Evolutionary conservation across 2,113 vertebrate genomes (phyloP).

Genomic region (Antechinus flavipes): DNA sequence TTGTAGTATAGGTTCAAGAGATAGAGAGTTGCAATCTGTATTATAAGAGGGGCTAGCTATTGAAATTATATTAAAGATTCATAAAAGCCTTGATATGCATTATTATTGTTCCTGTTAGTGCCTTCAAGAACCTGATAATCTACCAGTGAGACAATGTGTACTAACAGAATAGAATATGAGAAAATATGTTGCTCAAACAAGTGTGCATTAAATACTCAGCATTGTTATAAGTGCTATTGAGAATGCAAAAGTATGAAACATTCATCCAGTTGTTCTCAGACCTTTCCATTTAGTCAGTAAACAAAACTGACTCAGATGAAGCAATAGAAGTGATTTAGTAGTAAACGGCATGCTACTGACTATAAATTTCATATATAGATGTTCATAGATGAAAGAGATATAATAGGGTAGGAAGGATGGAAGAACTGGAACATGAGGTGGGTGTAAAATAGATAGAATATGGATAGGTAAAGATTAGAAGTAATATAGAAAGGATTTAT

Average conservation of each 20-base stretch:
- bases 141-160: neutral
- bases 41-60: neutral
- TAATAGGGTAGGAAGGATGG: neutral
- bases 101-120: neutral
- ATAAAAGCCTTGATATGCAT: neutral
- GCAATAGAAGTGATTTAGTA: neutral
- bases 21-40: neutral
- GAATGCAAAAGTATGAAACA: neutral
- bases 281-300: neutral
- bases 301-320: neutral
- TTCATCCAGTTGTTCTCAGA: neutral
- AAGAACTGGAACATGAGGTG: neutral
- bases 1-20: neutral
- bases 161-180: neutral
- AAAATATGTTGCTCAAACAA: neutral
- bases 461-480: neutral
- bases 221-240: neutral
- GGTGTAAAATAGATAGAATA: neutral
- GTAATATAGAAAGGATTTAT: neutral
- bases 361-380: neutral
- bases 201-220: neutral
- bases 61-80: neutral
- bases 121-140: neutral
- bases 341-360: neutral
- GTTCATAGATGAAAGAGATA: neutral